Percentiles rank a stretch among this genome's conserved stretches.
Evolutionary conservation across 2,113 vertebrate species (phyloP).

Genomic region (Gadus chalcogrammus): DNA sequence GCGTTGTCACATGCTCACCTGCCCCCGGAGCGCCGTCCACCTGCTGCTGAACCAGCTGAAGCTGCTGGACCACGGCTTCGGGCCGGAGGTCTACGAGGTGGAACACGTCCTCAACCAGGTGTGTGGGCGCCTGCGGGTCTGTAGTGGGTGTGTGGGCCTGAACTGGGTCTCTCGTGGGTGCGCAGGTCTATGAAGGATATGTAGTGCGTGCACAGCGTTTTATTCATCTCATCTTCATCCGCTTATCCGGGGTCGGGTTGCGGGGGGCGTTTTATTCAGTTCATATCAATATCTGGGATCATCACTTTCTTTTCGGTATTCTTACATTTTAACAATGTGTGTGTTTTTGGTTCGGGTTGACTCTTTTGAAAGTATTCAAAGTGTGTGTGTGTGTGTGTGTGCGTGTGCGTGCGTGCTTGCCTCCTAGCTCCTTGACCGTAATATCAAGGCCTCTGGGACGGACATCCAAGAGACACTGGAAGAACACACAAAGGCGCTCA

Average conservation of each 20-base stretch:
- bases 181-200: no score
- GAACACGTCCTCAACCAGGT: conserved; percentile 80
- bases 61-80: conserved; percentile 81
- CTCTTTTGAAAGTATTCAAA: no score
- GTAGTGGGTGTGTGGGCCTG: no score
- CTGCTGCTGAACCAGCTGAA: conserved; percentile 84
- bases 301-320: no score
- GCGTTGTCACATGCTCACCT: conserved; percentile 82
- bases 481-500: conserved; percentile 60
- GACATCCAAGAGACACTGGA: conserved; percentile 80
- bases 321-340: no score
- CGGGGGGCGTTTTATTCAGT: no score
- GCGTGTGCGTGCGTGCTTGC: neutral
- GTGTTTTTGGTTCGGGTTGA: no score
- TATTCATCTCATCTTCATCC: no score
- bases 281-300: no score
- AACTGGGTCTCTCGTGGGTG: no score
- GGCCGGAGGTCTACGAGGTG: conserved; percentile 81
- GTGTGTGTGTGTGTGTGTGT: neutral
- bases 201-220: no score
- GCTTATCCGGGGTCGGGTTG: no score
- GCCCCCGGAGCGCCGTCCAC: conserved; percentile 81
- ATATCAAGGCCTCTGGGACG: conserved; percentile 66
- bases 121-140: conserved; percentile 34
- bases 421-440: conserved; percentile 79